Evolutionary conservation across 2,797 vertebrate genomes (phyloP), one percentile per base, ranked within the genome.

Genomic region (Threskiornis aethiopicus): DNA sequence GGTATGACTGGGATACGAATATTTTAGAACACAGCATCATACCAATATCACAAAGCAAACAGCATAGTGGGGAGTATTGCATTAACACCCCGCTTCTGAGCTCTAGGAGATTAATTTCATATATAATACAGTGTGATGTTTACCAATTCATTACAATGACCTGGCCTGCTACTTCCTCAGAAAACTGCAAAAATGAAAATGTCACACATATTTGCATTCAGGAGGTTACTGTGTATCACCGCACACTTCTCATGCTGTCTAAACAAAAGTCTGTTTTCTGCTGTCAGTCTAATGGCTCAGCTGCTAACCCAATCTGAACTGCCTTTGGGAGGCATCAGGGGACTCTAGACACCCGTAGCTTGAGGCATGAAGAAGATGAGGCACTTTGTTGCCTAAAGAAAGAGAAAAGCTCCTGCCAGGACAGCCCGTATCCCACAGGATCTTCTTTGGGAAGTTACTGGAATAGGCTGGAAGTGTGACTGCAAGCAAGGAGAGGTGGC

Each of bases 131-230:
- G 29, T 41, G 28, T 70, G 91, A 92, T 96, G 95, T 97, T 97
- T 97, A 96, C 96, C 94, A 95, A 87, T 73, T 95, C 81, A 90
- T 95, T 93, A 92, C 88, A 80, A 55, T 84, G 97, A 96, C 96
- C 95, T 29, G 57, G 78, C 91, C 90, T 86, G 82, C 95, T 95
- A 65, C 85, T 85, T 95, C 83, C 67, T 94, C 80, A 12, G 59
- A 96, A 97, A 94, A 95, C 75, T 57, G 84, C 83, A 94, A 77
- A 93, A 97, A 97, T 93, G 92, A 95, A 96, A 97, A 97, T 92
- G 93, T 93, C 96, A 93, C 73, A 90, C 7, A 10, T 26, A 95
- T 98, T 97, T 97, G 96, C 94, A 97, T 97, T 97, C 93, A 77
- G 66, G 87, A 94, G 91, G 91, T 95, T 84, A 84, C 92, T 81